phyloP scores from a whole-genome alignment of 2,113 vertebrate species.

The Platysternon megacephalum region DNA sequence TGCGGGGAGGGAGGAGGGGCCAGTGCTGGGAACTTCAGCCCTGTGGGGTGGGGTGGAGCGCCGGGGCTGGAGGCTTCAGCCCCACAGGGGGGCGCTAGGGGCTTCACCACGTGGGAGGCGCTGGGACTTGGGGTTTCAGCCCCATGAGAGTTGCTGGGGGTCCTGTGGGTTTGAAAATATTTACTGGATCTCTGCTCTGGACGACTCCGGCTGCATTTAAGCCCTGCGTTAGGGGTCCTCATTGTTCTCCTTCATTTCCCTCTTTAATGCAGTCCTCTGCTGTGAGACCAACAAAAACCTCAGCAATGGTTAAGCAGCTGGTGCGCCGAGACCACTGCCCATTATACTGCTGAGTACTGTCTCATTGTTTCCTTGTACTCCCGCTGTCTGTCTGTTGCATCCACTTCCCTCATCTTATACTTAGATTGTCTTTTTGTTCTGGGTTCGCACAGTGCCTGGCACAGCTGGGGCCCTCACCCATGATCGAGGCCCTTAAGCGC shows the following conservation, averaged over 20 bases:
- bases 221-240: neutral
- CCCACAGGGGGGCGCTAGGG: too few relatives aligned
- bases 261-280: neutral
- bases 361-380: neutral
- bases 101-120: too few relatives aligned
- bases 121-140: too few relatives aligned
- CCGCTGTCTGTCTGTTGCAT: fast-evolving
- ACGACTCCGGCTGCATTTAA: too few relatives aligned
- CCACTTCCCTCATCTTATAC: fast-evolving
- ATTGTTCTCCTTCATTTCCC: neutral
- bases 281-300: neutral
- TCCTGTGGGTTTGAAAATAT: too few relatives aligned
- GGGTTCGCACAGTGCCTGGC: neutral
- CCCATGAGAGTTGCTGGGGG: too few relatives aligned
- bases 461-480: neutral
- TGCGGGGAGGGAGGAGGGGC: too few relatives aligned
- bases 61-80: too few relatives aligned
- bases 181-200: too few relatives aligned
- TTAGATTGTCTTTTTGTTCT: fast-evolving
- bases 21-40: too few relatives aligned
- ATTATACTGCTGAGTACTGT: fast-evolving
- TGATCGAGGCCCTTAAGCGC: neutral
- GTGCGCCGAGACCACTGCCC: fast-evolving
- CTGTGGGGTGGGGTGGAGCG: too few relatives aligned
- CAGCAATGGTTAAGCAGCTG: fast-evolving